phyloP scores from a whole-genome alignment of 2,113 vertebrate species.

The Neodon shergylaensis region DNA sequence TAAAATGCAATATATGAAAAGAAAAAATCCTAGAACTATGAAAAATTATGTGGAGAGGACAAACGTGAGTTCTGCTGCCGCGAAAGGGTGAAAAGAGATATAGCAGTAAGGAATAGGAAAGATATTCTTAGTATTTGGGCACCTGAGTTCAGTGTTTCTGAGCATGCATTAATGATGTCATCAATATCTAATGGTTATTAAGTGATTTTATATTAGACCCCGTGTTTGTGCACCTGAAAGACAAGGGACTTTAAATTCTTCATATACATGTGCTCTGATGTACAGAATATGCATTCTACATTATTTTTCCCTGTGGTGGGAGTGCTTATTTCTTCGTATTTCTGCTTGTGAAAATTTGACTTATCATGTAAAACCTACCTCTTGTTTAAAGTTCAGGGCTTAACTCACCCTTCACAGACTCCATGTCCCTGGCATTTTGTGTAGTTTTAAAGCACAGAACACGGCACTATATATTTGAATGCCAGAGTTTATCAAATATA shows the following conservation, averaged over 20 bases:
- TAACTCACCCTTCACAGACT: neutral
- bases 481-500: neutral
- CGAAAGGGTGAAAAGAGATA: neutral
- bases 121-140: neutral
- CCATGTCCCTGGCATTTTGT: neutral
- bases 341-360: neutral
- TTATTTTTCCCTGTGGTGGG: neutral
- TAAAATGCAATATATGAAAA: neutral
- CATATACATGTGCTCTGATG: rapidly evolving
- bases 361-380: neutral
- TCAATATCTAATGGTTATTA: neutral
- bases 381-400: neutral
- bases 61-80: neutral
- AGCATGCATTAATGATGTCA: neutral
- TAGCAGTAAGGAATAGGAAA: neutral
- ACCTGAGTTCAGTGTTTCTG: neutral
- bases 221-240: neutral
- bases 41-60: neutral
- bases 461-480: neutral
- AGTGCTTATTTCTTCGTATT: neutral
- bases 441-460: neutral
- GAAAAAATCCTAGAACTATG: neutral
- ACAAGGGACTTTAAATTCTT: neutral
- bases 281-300: neutral
- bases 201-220: neutral